phyloP scores from a whole-genome alignment of 2,113 vertebrate species.

The Thermophis baileyi region DNA sequence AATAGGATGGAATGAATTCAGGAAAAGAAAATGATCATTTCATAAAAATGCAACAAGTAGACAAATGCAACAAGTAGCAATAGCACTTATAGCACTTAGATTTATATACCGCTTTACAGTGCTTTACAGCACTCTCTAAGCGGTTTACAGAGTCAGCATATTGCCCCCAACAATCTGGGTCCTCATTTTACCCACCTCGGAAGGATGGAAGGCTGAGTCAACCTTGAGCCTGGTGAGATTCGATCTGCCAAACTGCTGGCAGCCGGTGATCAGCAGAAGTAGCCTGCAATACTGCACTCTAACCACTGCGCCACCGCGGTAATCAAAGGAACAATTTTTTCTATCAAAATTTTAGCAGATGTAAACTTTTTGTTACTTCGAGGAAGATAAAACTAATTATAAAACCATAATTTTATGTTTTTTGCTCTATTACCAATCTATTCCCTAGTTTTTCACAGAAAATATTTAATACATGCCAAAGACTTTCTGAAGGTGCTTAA shows the following conservation, averaged over 20 bases:
- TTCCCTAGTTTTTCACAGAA: slow-evolving; percentile 11
- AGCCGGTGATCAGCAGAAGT: too few species aligned
- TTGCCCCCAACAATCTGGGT: too few species aligned
- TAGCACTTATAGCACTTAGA: too few species aligned
- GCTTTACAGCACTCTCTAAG: too few species aligned
- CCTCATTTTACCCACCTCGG: too few species aligned
- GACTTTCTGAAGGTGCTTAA: not conserved
- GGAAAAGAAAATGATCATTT: slow-evolving; percentile 4
- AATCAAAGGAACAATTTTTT: not conserved
- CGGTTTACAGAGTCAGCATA: too few species aligned
- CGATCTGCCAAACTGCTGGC: too few species aligned
- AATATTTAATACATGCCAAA: not conserved
- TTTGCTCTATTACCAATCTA: not conserved
- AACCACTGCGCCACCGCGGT: too few species aligned
- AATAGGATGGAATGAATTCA: not conserved
- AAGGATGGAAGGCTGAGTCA: too few species aligned
- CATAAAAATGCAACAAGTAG: not conserved
- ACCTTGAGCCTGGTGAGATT: too few species aligned
- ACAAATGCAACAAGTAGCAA: not conserved
- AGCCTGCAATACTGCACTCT: too few species aligned
- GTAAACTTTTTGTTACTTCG: not conserved
- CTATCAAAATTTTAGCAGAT: not conserved
- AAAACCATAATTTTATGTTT: not conserved
- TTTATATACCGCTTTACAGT: too few species aligned
- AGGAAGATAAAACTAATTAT: not conserved